phyloP scores from a whole-genome alignment of 2,888 invertebrate species.

The Agonopterix alstromeriana region DNA sequence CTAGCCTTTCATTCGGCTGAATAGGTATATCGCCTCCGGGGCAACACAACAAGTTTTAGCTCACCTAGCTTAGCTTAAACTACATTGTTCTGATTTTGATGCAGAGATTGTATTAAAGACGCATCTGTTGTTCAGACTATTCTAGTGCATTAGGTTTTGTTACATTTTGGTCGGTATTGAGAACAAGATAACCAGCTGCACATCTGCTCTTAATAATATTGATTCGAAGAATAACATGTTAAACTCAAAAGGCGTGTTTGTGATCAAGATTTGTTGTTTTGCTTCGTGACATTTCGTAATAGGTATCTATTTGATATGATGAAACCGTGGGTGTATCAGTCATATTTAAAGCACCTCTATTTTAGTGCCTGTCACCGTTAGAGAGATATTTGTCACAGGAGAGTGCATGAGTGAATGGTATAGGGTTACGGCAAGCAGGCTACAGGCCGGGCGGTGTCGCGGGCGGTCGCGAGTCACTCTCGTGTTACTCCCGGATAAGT shows the following conservation, averaged over 20 bases:
- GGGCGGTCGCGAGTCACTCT: conserved; percentile 52
- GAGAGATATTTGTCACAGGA: conserved; percentile 38
- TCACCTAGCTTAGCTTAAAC: background rate
- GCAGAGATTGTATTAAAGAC: background rate
- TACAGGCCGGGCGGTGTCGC: conserved; percentile 28
- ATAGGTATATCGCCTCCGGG: conserved; percentile 4
- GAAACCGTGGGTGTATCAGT: conserved; percentile 16
- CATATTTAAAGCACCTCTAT: conserved; percentile 26
- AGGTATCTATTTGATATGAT: background rate
- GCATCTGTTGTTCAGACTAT: no score
- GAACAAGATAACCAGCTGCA: no score
- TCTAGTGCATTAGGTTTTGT: no score
- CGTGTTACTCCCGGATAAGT: conserved; percentile 76
- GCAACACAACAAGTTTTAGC: background rate
- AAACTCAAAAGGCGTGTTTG: no score
- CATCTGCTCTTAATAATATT: no score
- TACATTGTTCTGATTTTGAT: background rate
- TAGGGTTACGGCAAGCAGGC: conserved; percentile 37
- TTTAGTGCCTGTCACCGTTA: conserved; percentile 54
- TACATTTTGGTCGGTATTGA: no score
- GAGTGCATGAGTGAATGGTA: conserved; percentile 27
- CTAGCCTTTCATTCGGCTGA: conserved; percentile 13
- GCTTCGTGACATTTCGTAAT: no score
- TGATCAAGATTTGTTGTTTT: no score
- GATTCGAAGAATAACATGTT: no score